These are phyloP conservation scores for Melospiza melodia DNA, from an alignment of 2,113 vertebrate species.

Conservation along the genomic window DNA sequence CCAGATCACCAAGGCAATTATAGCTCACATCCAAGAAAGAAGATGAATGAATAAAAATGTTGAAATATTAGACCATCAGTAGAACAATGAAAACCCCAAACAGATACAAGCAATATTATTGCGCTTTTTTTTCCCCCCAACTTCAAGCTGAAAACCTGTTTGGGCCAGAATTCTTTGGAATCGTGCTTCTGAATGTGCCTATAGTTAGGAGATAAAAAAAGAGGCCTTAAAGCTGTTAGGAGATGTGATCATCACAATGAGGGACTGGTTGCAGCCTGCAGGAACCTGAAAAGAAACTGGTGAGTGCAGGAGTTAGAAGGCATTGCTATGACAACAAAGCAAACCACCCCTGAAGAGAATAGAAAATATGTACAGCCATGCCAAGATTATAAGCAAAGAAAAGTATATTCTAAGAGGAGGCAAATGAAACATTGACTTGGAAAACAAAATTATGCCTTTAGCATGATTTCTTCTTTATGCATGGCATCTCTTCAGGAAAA, in stretches of 20 bases:
- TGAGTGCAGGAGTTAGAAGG: conserved; percentile 27
- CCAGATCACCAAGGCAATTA: not conserved
- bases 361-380: conserved; percentile 38
- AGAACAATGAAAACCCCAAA: conserved; percentile 20
- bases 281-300: conserved; percentile 53
- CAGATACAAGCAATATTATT: not conserved
- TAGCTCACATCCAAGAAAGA: not conserved
- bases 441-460: conserved; percentile 32
- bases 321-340: conserved; percentile 62
- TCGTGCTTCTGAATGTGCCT: conserved; percentile 20
- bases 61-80: conserved; percentile 19
- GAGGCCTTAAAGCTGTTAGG: not conserved
- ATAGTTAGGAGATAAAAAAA: conserved; percentile 34
- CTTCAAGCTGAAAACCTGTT: conserved; percentile 29
- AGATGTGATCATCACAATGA: conserved; percentile 56
- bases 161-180: conserved; percentile 47
- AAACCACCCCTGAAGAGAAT: conserved; percentile 53
- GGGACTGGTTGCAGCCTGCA: conserved; percentile 56
- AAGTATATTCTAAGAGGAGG: conserved; percentile 39
- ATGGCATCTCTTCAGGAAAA: conserved; percentile 46
- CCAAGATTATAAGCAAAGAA: conserved; percentile 22
- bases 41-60: conserved; percentile 19
- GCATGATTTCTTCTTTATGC: not conserved
- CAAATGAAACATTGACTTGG: conserved; percentile 22
- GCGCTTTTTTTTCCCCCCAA: not conserved